A percentile compares a stretch with the other conserved stretches of the same genome.
phyloP scores from a whole-genome alignment of 2,113 vertebrate species.

The Bambusicola thoracicus region DNA sequence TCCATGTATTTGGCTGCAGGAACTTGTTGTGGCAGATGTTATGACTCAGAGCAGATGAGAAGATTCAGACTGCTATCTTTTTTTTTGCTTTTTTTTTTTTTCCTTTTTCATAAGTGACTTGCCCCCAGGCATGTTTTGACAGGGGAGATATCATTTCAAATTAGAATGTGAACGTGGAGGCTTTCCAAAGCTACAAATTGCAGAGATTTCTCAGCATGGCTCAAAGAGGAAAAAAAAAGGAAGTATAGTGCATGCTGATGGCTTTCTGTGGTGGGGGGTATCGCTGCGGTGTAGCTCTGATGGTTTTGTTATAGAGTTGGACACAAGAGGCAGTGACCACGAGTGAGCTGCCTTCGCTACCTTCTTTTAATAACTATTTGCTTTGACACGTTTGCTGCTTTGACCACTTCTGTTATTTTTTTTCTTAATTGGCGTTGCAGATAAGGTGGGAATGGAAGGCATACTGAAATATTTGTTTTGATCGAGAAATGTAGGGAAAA shows the following conservation, averaged over 20 bases:
- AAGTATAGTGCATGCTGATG: background rate
- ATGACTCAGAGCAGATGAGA: conserved; percentile 33
- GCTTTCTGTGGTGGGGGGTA: background rate
- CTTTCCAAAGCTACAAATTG: conserved; percentile 26
- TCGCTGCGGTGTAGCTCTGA: background rate
- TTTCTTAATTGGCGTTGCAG: background rate
- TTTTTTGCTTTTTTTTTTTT: background rate
- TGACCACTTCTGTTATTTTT: background rate
- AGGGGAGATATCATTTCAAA: conserved; percentile 44
- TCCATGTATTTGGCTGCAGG: background rate
- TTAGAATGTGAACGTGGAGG: conserved; percentile 33
- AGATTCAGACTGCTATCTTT: background rate
- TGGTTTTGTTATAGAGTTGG: background rate
- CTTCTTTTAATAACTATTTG: background rate
- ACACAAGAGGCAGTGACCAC: background rate
- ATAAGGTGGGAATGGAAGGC: background rate
- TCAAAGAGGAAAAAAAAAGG: background rate
- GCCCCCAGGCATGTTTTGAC: conserved; percentile 47
- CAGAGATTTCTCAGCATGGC: conserved; percentile 34
- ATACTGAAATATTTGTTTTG: background rate
- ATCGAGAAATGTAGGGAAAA: background rate
- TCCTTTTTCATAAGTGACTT: background rate
- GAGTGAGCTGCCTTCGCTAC: background rate
- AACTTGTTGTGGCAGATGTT: conserved; percentile 2
- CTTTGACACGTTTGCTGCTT: background rate